Conservation (phyloP, 2,888 invertebrate species). For the Baronia brevicornis region DNA sequence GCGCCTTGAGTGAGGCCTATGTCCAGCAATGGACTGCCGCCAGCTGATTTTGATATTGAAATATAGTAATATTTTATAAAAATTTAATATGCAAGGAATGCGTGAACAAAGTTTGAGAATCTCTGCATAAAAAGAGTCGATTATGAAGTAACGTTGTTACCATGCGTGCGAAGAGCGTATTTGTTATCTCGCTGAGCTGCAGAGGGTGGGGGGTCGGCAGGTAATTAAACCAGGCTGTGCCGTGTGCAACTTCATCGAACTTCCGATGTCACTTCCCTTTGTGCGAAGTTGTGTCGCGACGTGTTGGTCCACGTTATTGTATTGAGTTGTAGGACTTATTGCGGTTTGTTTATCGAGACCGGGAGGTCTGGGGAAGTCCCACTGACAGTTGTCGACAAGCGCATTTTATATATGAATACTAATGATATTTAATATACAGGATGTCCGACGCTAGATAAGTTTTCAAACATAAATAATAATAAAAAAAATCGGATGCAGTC, state of each 20-base stretch:
- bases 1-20: no score
- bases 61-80: no score
- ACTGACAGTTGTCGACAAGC: conserved; percentile 6
- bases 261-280: conserved; percentile 22
- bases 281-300: conserved; percentile 9
- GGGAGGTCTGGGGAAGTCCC: conserved; percentile 7
- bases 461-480: no score
- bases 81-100: no score
- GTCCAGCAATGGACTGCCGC: no score
- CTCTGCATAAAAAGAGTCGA: conserved; percentile 13
- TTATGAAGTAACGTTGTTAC: conserved; percentile 17
- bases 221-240: conserved; percentile 26
- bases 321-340: conserved; percentile 1
- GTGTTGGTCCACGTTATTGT: conserved; percentile 2
- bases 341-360: conserved; percentile 2
- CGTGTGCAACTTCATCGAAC: conserved; percentile 19
- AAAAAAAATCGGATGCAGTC: no score
- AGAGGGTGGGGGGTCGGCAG: conserved; percentile 10
- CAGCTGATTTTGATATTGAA: no score
- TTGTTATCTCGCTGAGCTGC: conserved; percentile 18
- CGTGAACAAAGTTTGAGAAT: conserved; percentile 19
- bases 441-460: no score
- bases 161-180: conserved; percentile 25
- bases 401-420: no score
- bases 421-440: no score